phyloP scores from a whole-genome alignment of 2,797 vertebrate species.

The Cossypha heuglini region DNA sequence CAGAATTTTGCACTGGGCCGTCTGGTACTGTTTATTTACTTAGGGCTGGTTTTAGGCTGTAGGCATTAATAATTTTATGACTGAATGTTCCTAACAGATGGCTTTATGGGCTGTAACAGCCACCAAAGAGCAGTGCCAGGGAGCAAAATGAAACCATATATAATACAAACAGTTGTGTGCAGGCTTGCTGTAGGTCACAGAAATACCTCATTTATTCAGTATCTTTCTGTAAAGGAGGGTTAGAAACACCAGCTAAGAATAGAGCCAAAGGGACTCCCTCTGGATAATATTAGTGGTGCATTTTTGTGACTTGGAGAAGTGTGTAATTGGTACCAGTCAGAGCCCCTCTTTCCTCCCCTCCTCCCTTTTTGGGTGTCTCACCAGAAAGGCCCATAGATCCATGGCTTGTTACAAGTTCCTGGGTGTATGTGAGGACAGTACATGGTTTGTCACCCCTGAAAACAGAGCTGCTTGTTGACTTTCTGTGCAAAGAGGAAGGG shows the following conservation, averaged over 20 bases:
- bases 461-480: neutral
- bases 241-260: slow-evolving; percentile 18
- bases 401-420: neutral
- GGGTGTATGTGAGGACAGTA: neutral
- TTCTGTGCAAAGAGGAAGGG: neutral
- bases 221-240: neutral
- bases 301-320: neutral
- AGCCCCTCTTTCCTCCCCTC: neutral
- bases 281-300: neutral
- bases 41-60: slow-evolving; percentile 49
- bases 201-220: slow-evolving; percentile 41
- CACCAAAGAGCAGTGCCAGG: slow-evolving; percentile 43
- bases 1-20: slow-evolving; percentile 43
- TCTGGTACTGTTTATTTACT: slow-evolving; percentile 65
- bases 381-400: slow-evolving; percentile 1
- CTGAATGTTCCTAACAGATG: slow-evolving; percentile 55
- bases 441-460: neutral
- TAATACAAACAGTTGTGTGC: slow-evolving; percentile 37
- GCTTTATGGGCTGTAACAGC: slow-evolving; percentile 53
- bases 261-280: neutral
- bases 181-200: slow-evolving; percentile 24
- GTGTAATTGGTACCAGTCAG: neutral
- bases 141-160: slow-evolving; percentile 49
- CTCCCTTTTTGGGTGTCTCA: neutral
- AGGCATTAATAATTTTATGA: slow-evolving; percentile 63